Percentiles rank a stretch among this genome's conserved stretches.
phyloP scores from a whole-genome alignment of 1,140 invertebrate species.

The Drosophila ohnishii region DNA sequence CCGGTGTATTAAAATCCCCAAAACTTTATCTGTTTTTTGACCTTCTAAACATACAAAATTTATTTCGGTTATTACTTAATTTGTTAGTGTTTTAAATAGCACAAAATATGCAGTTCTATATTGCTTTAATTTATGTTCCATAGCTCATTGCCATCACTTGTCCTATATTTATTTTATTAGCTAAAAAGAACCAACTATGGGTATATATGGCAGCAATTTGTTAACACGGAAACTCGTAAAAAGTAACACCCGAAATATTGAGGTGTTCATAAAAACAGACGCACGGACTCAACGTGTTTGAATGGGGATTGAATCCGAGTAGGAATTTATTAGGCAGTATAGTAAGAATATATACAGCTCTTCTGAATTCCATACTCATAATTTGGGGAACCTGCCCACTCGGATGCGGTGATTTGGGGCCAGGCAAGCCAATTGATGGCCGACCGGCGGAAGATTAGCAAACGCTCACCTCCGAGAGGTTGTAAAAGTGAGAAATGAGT shows the following conservation, averaged over 20 bases:
- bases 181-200: slow-evolving; percentile 1
- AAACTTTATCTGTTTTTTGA: slow-evolving; percentile 1
- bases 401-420: slow-evolving; percentile 9
- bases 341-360: not conserved
- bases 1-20: too few species aligned
- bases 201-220: slow-evolving; percentile 22
- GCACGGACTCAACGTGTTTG: slow-evolving; percentile 18
- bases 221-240: slow-evolving; percentile 17
- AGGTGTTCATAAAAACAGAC: slow-evolving; percentile 37
- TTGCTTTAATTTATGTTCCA: not conserved
- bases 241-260: slow-evolving; percentile 23
- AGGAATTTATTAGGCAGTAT: slow-evolving; percentile 29
- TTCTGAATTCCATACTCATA: slow-evolving; percentile 33
- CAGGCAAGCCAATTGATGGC: slow-evolving; percentile 29
- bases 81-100: not conserved
- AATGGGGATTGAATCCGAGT: slow-evolving; percentile 28
- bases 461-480: slow-evolving; percentile 18
- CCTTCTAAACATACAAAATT: not conserved
- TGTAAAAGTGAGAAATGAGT: slow-evolving; percentile 50
- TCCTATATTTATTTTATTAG: not conserved
- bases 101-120: not conserved
- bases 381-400: slow-evolving; percentile 31
- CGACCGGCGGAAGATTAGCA: slow-evolving; percentile 37
- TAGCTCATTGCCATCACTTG: not conserved
- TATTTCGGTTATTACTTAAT: not conserved